Evolutionary conservation across 2,113 vertebrate genomes (phyloP), one percentile per base, ranked within the genome.

Genomic region (Canis aureus): DNA sequence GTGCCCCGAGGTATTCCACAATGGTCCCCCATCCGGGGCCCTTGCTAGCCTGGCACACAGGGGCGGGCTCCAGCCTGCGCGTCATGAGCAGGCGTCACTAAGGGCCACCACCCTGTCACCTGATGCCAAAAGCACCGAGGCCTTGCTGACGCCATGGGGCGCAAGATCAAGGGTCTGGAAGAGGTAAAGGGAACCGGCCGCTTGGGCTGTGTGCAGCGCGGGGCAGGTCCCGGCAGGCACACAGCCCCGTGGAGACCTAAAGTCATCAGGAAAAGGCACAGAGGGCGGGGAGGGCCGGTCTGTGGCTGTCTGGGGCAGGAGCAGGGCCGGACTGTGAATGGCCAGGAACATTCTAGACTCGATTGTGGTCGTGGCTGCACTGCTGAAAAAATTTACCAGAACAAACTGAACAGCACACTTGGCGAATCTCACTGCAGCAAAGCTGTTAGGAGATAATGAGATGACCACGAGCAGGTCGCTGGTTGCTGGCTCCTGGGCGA

Each of bases 201-300:
- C 0, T 3, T 0, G 1, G 57, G 32, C 38, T 8, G 23, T 13
- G 12, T 0, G 0, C 43, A 43, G 12, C 2, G 5, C 22, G 25
- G 73, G 73, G 67, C 67, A 71, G 43, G 43, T 43, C 43, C 43
- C 43, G 1, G 43, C 43, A 43, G 43, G 43, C 43, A 7, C 43
- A 43, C 43, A 43, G 43, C 43, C 43, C 4, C 43, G 15, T 3
- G 62, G 38, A 25, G 20, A 66, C 8, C 5, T 51, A 23, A n/a
- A 27, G 64, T 3, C 13, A 8, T 15, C 27, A 7, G 13, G 49
- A 19, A 89, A 83, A 62, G n/a, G 60, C 27, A 19, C 27, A 20
- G 1, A 8, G 6, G 5, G 51, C 17, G 13, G 35, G 20, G 23
- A 25, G 8, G 13, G 7, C 22, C 5, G 0, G 55, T 10, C 51